Evolutionary conservation across 2,888 invertebrate genomes (phyloP).

Genomic region (Leucozona laternaria): DNA sequence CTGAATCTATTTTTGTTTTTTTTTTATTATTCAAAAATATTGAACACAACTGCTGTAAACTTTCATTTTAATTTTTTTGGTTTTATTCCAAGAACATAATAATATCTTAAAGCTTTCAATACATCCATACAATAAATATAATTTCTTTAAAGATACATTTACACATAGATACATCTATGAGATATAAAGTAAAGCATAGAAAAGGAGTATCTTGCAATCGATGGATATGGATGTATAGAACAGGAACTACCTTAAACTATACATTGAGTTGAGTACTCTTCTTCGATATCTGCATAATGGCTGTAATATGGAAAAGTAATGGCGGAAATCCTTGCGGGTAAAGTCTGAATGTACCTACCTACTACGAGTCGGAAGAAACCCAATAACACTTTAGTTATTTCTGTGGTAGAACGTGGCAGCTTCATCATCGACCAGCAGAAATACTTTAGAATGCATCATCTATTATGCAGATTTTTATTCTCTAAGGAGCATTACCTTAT

Average conservation of each 20-base stretch:
- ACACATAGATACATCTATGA: neutral
- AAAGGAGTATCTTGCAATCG: constrained; percentile 48
- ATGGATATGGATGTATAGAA: constrained; percentile 40
- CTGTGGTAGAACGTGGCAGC: constrained; percentile 55
- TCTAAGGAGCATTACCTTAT: constrained; percentile 64
- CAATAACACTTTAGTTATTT: constrained; percentile 70
- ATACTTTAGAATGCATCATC: constrained; percentile 65
- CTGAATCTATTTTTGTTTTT: neutral
- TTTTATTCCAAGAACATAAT: constrained; percentile 15
- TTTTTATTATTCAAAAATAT: neutral
- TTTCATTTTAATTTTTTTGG: neutral
- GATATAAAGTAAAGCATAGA: constrained; percentile 10
- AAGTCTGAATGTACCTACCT: constrained; percentile 23
- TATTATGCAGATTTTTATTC: constrained; percentile 73
- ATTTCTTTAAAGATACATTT: neutral
- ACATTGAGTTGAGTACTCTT: constrained; percentile 13
- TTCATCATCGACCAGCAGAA: constrained; percentile 66
- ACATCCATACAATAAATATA: neutral
- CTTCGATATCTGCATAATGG: constrained; percentile 70
- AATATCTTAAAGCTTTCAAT: constrained; percentile 15
- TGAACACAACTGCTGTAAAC: neutral
- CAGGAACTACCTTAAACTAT: constrained; percentile 21
- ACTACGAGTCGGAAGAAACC: constrained; percentile 32
- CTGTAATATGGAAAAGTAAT: constrained; percentile 67
- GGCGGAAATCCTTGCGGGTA: constrained; percentile 65